Base-by-base conservation (phyloP, 2,888 invertebrate genomes). In the Cryptocephalus moraei region DNA sequence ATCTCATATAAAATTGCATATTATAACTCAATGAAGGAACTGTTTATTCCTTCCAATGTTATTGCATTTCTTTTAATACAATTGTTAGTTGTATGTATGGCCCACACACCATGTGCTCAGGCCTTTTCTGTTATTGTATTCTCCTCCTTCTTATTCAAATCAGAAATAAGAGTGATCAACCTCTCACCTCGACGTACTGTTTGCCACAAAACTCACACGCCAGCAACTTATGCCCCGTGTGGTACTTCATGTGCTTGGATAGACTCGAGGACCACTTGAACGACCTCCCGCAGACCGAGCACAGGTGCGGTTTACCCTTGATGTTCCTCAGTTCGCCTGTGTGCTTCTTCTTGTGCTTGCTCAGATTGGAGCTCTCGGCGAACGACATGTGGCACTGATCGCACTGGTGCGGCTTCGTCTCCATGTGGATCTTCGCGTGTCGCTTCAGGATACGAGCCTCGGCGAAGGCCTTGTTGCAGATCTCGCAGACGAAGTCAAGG, bases 251-350 rank as follows among this genome's bases (percentile, higher is more conserved):
- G 51, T 75, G 75, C 56, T 74, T 75, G 1, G 73, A 72, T 33
- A 75, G 62, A 52, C 73, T 73, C 1, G 73, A 73, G 2, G 73
- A 69, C 73, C 74, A 75, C 59, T 75, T 74, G 50, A 75, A 75
- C 1, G 69, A 67, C 51, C 72, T 61, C 8, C 74, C 74, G 56
- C 74, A 74, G 6, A 71, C 70, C 0, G 71, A 70, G 57, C 73
- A 73, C 42, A 74, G 58, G 56, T 63, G 65, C 64, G 72, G 50
- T 68, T 72, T 60, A 65, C 72, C 72, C 45, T 67, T 64, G 33
- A 73, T 66, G 50, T 73, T 73, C 43, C 73, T 59, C 49, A 74
- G 54, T 59, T 73, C 74, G 0, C 73, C 74, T 0, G 73, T 74
- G 49, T 75, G 75, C 49, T 71, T 73, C 56, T 73, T 72, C 56